phyloP scores from a whole-genome alignment of 2,797 vertebrate species.

The Mormyrus proboscirostris region DNA sequence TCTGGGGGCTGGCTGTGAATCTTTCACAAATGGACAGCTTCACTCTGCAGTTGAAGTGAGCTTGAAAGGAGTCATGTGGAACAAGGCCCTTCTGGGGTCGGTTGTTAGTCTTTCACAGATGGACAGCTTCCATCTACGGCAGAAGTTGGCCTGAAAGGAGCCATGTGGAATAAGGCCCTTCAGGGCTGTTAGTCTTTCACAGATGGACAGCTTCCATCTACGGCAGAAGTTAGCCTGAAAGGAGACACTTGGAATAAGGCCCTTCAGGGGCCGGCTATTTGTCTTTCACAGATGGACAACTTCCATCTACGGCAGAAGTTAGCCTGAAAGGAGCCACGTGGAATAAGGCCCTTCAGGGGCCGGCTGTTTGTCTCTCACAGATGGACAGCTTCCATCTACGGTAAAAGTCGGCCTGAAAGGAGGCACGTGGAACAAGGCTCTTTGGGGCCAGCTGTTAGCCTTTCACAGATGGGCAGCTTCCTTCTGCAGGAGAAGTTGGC shows the following conservation, averaged over 20 bases:
- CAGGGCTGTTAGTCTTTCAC: constrained; percentile 58
- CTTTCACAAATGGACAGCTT: constrained; percentile 63
- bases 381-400: constrained; percentile 62
- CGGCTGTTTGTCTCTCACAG: constrained; percentile 55
- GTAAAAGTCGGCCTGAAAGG: constrained; percentile 56
- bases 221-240: constrained; percentile 56
- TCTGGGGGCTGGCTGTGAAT: constrained; percentile 59
- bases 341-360: constrained; percentile 46
- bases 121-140: constrained; percentile 61
- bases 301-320: constrained; percentile 58
- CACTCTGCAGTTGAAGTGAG: constrained; percentile 52
- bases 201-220: constrained; percentile 63
- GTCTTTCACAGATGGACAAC: constrained; percentile 60
- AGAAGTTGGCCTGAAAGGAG: constrained; percentile 56
- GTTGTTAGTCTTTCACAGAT: constrained; percentile 57
- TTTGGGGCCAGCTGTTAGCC: constrained; percentile 50
- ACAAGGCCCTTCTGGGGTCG: constrained; percentile 55
- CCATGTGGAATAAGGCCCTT: constrained; percentile 54
- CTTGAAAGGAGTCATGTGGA: constrained; percentile 70
- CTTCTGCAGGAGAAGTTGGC: constrained; percentile 53
- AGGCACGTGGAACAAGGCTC: constrained; percentile 67
- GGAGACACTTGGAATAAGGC: constrained; percentile 69
- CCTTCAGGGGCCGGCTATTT: constrained; percentile 53
- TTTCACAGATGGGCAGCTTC: constrained; percentile 64
- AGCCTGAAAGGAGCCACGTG: constrained; percentile 64